Evolutionary conservation across 2,113 vertebrate genomes (phyloP), one percentile per base, ranked within the genome.

Genomic region (Conger conger): DNA sequence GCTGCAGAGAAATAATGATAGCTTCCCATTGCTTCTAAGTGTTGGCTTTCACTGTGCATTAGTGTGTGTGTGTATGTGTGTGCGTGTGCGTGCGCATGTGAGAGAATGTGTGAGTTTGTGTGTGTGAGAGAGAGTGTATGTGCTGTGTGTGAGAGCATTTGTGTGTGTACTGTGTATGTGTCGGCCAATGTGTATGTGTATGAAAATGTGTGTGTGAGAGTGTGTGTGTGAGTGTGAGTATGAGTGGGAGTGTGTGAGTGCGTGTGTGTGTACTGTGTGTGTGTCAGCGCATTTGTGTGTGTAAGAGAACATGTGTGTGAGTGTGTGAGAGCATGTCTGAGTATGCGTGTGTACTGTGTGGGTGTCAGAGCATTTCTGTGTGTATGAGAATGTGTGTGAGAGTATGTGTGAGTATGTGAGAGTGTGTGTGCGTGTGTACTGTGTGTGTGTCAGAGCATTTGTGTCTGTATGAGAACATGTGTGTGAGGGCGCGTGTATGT

Each of bases 71-170:
- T 73, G 81, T 82, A 38, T 13, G 20, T 68, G 4, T 27, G 76
- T 78, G 76, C 53, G 60, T 18, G 37, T n/a, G 81, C 57, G 40
- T 73, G 82, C 6, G 81, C 27, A 38, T 36, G 76, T 37, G 33
- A 20, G 73, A 8, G 77, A 27, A 23, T 68, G 37, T 15, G n/a
- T 60, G 80, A 35, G 80, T 54, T 50, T 82, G 50, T 60, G 18
- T n/a, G 53, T 63, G 45, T 37, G 13, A 18, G 53, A 23, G 16
- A 37, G 54, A 57, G 50, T 36, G 35, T 35, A 23, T 57, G 37
- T 54, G 80, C n/a, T 42, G 80, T 82, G 80, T 37, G 79, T 57
- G 76, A n/a, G 36, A 76, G 16, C n/a, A 35, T 84, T 82, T n/a
- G n/a, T n/a, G n/a, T n/a, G n/a, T n/a, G n/a, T n/a, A n/a, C n/a